A percentile compares a stretch with the other conserved stretches of the same genome.
phyloP scores from a whole-genome alignment of 2,797 vertebrate genomes.

The Pseudochromis fuscus region DNA sequence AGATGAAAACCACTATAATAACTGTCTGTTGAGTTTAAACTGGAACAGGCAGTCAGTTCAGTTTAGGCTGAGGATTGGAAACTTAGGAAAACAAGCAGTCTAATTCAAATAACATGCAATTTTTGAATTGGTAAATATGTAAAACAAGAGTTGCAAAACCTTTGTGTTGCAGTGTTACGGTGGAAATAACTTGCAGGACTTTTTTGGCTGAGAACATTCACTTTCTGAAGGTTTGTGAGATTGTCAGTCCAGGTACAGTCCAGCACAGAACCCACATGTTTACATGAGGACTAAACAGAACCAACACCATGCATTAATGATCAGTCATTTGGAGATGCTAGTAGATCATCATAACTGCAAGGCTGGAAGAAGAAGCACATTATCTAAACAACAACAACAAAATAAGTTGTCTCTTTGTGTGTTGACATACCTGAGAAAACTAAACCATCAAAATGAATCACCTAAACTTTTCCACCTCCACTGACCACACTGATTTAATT shows the following conservation, averaged over 20 bases:
- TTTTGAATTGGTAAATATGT: neutral
- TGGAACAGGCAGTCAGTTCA: neutral
- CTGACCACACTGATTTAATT: neutral
- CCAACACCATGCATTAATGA: neutral
- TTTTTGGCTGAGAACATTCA: slow-evolving; percentile 1
- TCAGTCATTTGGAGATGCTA: neutral
- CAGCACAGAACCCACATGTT: neutral
- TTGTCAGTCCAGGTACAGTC: neutral
- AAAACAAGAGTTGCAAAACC: neutral
- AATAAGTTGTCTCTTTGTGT: neutral
- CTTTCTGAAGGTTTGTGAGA: neutral
- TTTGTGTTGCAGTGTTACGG: neutral
- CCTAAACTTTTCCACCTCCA: slow-evolving; percentile 6
- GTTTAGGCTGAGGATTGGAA: neutral
- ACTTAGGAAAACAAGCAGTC: neutral
- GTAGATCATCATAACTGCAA: too few species aligned
- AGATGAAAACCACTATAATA: neutral
- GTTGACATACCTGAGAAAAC: neutral
- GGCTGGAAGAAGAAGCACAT: too few species aligned
- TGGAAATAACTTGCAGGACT: neutral
- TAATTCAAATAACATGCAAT: neutral
- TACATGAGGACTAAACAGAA: neutral
- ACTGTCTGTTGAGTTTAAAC: neutral
- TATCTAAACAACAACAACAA: too few species aligned
- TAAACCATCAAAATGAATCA: neutral